Conservation (phyloP, 2,113 vertebrate genomes). For the Microcebus ravelobensis region DNA sequence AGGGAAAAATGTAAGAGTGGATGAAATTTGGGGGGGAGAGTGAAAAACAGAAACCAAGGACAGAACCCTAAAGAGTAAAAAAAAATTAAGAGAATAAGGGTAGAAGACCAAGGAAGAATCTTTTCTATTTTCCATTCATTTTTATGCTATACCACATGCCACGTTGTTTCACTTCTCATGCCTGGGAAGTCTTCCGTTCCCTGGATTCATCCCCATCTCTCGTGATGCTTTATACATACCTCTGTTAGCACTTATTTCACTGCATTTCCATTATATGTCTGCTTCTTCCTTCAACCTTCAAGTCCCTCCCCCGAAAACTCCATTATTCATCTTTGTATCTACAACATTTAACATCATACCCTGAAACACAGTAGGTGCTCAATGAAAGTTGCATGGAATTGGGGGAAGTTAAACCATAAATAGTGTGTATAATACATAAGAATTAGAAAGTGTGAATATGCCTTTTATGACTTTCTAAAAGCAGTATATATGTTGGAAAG, state of each 20-base stretch:
- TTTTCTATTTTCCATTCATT: conserved; percentile 17
- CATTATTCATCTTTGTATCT: conserved; percentile 1
- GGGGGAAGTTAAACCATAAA: conserved; percentile 22
- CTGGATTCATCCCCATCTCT: conserved; percentile 27
- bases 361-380: conserved; percentile 45
- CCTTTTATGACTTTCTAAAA: conserved; percentile 69
- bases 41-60: conserved; percentile 22
- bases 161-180: not conserved
- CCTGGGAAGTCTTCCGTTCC: not conserved
- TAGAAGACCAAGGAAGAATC: not conserved
- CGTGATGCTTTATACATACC: not conserved
- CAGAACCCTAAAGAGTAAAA: not conserved
- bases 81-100: not conserved
- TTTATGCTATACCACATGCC: not conserved
- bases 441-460: conserved; percentile 59
- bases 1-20: not conserved
- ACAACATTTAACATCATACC: not conserved
- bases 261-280: conserved; percentile 45
- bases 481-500: conserved; percentile 65
- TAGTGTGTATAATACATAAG: conserved; percentile 54
- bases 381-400: conserved; percentile 15
- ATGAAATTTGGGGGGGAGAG: not conserved
- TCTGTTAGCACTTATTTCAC: conserved; percentile 40
- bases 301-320: not conserved
- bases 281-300: not conserved